Conservation (phyloP, 1,140 invertebrate species). For the Leptinotarsa undecemlineata region DNA sequence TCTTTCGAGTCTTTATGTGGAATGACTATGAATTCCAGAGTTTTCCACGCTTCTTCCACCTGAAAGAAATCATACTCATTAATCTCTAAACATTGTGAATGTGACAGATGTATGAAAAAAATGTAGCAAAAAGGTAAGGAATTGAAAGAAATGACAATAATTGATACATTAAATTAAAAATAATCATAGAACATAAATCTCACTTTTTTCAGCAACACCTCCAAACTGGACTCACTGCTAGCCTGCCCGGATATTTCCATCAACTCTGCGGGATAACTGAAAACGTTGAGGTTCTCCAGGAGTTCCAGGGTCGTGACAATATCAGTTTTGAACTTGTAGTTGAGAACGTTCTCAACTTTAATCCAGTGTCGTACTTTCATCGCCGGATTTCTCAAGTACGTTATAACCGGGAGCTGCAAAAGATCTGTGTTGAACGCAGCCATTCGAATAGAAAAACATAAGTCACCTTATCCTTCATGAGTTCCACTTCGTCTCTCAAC, state of each 20-base stretch:
- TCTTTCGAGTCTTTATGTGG: constrained; percentile 80
- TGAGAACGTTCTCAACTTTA: constrained; percentile 74
- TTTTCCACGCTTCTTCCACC: constrained; percentile 82
- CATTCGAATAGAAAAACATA: neutral
- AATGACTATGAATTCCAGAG: constrained; percentile 75
- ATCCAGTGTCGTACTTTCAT: constrained; percentile 80
- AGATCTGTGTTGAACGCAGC: neutral
- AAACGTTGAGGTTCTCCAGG: constrained; percentile 73
- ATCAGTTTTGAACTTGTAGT: constrained; percentile 71
- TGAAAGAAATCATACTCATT: constrained; percentile 54
- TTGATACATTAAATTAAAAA: too few relatives aligned
- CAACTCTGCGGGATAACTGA: constrained; percentile 71
- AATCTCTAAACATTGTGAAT: constrained; percentile 41
- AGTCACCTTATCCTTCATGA: constrained; percentile 73
- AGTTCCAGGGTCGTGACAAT: constrained; percentile 67
- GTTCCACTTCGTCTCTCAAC: constrained; percentile 74
- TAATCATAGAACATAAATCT: neutral
- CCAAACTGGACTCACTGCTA: constrained; percentile 80
- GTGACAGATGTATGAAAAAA: neutral
- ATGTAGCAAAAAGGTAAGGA: too few relatives aligned
- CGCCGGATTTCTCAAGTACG: constrained; percentile 74
- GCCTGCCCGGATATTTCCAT: constrained; percentile 84
- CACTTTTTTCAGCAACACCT: constrained; percentile 77
- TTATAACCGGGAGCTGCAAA: constrained; percentile 70
- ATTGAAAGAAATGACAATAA: too few relatives aligned